Evolutionary conservation across 2,113 vertebrate species (phyloP), one percentile per base, ranked within the genome.

Genomic region (Archilochus colubris): DNA sequence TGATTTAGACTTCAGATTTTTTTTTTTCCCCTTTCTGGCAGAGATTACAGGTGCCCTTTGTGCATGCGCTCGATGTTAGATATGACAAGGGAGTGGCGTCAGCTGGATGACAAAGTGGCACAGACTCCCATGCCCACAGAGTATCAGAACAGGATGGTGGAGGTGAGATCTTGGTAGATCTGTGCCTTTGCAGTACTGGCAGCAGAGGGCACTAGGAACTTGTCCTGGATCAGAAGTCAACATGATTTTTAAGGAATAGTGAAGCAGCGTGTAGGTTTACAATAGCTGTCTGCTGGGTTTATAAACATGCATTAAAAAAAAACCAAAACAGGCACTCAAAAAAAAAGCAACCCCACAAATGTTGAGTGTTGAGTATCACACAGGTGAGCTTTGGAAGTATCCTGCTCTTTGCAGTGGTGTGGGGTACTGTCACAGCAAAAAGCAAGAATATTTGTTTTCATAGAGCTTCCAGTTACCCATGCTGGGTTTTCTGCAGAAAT

Each of bases 51-150:
- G 70, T 99, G 99, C 92, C 99, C 99, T 5, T 80, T 99, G 58
- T 99, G 99, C 92, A 99, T 99, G 99, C 99, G 98, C 78, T 99
- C 99, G 0, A 99, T 98, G 8, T 93, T 98, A 51, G 96, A 99
- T 72, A 99, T 99, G 99, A 96, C 95, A 10, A 74, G 97, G 23
- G 97, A 98, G 75, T 99, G 99, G 99, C 97, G 98, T 10, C 96
- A 98, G 82, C 98, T 99, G 48, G 99, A 99, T 89, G 96, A 97
- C 3, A 98, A 99, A 76, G 98, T 99, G 4, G 98, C 98, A 0
- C 98, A 98, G 94, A 98, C 99, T 16, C 99, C 99, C 2, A 99
- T 99, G 99, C 99, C 99, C 22, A 96, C 97, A 1, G 99, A 99
- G 50, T 99, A 99, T 93, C 98, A 98, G 97, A 98, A 98, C 53